Base-by-base conservation (phyloP, 2,797 vertebrate genomes). In the Betta splendens region DNA sequence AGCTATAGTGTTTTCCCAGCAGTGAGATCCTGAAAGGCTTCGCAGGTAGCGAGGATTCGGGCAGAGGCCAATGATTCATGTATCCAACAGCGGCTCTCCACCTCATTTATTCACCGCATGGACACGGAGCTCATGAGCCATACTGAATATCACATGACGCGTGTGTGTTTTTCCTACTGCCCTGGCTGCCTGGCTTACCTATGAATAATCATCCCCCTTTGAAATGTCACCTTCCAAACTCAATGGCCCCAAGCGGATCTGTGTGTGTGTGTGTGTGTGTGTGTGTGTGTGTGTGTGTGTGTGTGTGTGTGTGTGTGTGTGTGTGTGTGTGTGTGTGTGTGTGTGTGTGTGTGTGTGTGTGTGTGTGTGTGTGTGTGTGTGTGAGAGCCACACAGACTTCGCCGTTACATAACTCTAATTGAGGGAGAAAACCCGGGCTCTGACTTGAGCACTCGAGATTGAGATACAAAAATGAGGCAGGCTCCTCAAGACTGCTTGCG, bases 151-250 rank as follows among this genome's bases (percentile, higher is more conserved):
- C 77, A 64, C 81, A 83, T 86, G 72, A 75, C 71, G 46, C 18
- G 47, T 39, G 37, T 22, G 40, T 32, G 63, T 79, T 81, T 87
- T 82, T 83, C 78, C 79, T 59, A 62, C 66, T 38, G 54, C 5
- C 28, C 54, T 77, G 49, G 69, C 69, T 39, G 35, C 54, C 66
- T 21, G 22, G 63, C 53, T 70, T 69, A 69, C 69, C 56, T 64
- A 67, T 90, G 80, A 89, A 89, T 90, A 89, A 85, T 87, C 63
- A 85, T 82, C 67, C 39, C 33, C 33, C 23, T 77, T 81, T 76
- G 59, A 90, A 90, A 89, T 89, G 89, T 89, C 87, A 90, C 67
- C 83, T 72, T 83, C 68, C 75, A 85, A 88, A 89, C 87, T 71
- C 80, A 22, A 45, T 85, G 79, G 75, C 87, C 89, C 64, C 50